Conservation (phyloP, 1,140 invertebrate genomes). For the Microplitis demolitor region DNA sequence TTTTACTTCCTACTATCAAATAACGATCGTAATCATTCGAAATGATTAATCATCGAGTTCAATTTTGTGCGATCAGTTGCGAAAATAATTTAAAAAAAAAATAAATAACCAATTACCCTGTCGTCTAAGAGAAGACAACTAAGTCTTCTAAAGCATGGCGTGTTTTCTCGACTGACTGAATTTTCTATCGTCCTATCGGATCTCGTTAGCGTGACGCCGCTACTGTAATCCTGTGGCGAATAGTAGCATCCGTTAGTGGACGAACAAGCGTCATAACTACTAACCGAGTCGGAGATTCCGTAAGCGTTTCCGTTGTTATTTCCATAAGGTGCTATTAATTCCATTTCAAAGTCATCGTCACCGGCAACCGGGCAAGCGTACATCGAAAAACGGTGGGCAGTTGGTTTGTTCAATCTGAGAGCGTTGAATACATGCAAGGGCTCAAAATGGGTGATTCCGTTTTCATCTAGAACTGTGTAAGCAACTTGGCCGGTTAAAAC, state of each 20-base stretch:
- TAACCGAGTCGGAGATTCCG: conserved; percentile 37
- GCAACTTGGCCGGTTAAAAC: conserved; percentile 77
- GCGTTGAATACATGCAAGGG: conserved; percentile 75
- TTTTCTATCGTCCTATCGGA: conserved; percentile 44
- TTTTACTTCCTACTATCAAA: conserved; percentile 12
- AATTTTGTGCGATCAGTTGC: neutral
- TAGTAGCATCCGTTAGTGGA: conserved; percentile 35
- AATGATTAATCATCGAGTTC: neutral
- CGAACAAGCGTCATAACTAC: conserved; percentile 42
- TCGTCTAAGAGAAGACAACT: conserved; percentile 45
- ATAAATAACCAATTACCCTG: conserved; percentile 41
- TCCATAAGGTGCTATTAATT: conserved; percentile 36
- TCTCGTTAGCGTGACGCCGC: conserved; percentile 41
- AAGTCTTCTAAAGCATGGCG: conserved; percentile 53
- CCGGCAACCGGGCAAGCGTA: conserved; percentile 67
- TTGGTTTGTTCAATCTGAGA: conserved; percentile 68
- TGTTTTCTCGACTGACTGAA: conserved; percentile 53
- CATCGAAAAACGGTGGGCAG: conserved; percentile 69
- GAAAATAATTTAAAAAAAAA: neutral
- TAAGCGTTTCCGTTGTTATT: conserved; percentile 44
- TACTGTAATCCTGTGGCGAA: conserved; percentile 34
- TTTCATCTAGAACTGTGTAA: conserved; percentile 78
- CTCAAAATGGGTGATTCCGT: conserved; percentile 77
- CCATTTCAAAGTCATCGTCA: conserved; percentile 58
- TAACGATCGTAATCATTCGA: neutral